phyloP scores from a whole-genome alignment of 2,113 vertebrate genomes.

The Ammodytes marinus region DNA sequence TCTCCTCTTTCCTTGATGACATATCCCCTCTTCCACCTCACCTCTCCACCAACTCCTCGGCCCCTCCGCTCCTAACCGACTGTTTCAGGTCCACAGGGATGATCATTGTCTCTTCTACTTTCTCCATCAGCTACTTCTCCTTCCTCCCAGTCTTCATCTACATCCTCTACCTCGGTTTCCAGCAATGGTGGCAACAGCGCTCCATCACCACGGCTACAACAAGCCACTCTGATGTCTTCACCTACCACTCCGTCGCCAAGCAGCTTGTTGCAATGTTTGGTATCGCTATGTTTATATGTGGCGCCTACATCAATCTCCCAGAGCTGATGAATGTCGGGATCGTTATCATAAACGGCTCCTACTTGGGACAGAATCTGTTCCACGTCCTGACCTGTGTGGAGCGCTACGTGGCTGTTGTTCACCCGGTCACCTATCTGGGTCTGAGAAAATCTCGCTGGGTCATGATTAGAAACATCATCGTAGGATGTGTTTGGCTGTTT shows the following conservation, averaged over 20 bases:
- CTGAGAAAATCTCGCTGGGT: background rate
- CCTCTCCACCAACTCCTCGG: background rate
- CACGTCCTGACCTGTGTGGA: conserved; percentile 21
- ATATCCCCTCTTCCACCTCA: background rate
- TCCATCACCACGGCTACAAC: background rate
- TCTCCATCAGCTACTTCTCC: background rate
- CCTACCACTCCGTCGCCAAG: background rate
- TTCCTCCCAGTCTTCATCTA: background rate
- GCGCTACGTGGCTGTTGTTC: conserved; percentile 29
- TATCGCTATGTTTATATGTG: fast-evolving
- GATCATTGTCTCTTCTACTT: background rate
- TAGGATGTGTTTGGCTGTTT: conserved; percentile 12
- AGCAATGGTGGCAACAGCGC: background rate
- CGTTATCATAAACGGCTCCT: fast-evolving
- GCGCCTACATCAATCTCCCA: no score
- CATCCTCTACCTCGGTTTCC: conserved; percentile 7
- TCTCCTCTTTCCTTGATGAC: no score
- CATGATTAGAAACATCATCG: conserved; percentile 13
- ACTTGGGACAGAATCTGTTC: background rate
- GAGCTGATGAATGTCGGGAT: fast-evolving
- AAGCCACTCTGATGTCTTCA: conserved; percentile 30
- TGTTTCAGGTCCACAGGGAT: no score
- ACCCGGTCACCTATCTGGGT: conserved; percentile 18
- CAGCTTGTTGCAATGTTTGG: background rate
- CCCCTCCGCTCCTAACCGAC: no score